A percentile compares a stretch with the other conserved stretches of the same genome.
phyloP scores from a whole-genome alignment of 2,113 vertebrate species.

The Anas platyrhynchos region DNA sequence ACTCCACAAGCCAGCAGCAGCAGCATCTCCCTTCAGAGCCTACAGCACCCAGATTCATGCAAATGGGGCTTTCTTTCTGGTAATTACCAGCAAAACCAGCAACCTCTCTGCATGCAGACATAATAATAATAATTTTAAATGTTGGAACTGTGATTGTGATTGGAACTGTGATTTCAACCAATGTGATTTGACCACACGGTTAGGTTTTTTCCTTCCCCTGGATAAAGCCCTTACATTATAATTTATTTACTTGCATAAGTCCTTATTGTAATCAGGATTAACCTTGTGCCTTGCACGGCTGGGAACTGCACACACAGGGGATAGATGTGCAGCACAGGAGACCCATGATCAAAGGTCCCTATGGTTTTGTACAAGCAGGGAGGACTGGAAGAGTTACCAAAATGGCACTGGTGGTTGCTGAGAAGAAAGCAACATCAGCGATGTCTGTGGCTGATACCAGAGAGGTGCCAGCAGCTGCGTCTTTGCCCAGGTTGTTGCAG shows the following conservation, averaged over 20 bases:
- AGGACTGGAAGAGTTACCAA: neutral
- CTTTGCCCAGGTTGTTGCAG: neutral
- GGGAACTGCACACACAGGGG: neutral
- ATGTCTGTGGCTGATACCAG: neutral
- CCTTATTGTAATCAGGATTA: neutral
- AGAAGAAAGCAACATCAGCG: accelerated
- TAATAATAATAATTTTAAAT: neutral
- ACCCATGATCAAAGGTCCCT: neutral
- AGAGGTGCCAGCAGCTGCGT: neutral
- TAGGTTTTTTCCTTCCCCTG: neutral
- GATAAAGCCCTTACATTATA: neutral
- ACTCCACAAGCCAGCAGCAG: neutral
- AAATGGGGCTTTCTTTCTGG: neutral
- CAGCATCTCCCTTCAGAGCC: neutral
- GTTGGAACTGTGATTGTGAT: neutral
- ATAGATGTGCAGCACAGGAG: neutral
- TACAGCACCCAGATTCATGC: accelerated
- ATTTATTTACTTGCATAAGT: neutral
- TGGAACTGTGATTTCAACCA: neutral
- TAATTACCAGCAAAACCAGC: neutral
- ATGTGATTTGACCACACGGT: neutral
- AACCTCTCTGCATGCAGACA: neutral
- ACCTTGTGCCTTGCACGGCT: neutral
- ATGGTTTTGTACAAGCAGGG: neutral
- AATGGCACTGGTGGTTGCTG: neutral